These are phyloP conservation scores for Sebastes matsubarae DNA, from an alignment of 2,797 vertebrate genomes.

Conservation along the genomic window DNA sequence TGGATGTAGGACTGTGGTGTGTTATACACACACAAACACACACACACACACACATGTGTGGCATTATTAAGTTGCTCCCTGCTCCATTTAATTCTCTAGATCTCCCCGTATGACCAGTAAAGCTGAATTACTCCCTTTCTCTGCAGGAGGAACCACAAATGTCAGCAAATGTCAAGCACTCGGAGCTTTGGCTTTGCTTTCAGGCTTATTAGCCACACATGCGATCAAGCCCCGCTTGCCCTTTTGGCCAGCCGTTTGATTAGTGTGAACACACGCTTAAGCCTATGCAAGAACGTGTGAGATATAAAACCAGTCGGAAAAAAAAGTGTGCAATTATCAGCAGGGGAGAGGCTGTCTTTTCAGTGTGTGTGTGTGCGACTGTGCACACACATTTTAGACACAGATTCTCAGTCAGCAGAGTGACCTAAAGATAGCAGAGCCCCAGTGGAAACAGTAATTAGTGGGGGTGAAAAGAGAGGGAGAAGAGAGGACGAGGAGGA, in stretches of 20 bases:
- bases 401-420: conserved; percentile 65
- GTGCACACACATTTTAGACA: conserved; percentile 40
- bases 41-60: conserved; percentile 34
- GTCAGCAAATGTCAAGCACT: conserved; percentile 80
- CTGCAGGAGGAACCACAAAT: conserved; percentile 70
- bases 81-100: conserved; percentile 49
- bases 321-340: conserved; percentile 52
- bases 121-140: conserved; percentile 69
- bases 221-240: conserved; percentile 49
- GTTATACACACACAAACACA: conserved; percentile 1
- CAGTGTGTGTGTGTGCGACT: conserved; percentile 7
- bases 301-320: conserved; percentile 31
- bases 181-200: conserved; percentile 66
- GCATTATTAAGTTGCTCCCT: conserved; percentile 68
- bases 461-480: conserved; percentile 69
- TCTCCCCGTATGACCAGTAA: conserved; percentile 62
- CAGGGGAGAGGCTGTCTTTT: conserved; percentile 32
- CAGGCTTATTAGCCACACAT: conserved; percentile 62
- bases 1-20: neutral
- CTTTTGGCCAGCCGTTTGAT: conserved; percentile 65
- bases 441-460: conserved; percentile 78
- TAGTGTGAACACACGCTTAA: conserved; percentile 37
- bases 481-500: conserved; percentile 33
- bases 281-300: conserved; percentile 35
- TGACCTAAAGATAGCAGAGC: conserved; percentile 78